A percentile compares a stretch with the other conserved stretches of the same genome.
Evolutionary conservation across 2,888 invertebrate genomes (phyloP).

Genomic region (Apamea monoglypha): DNA sequence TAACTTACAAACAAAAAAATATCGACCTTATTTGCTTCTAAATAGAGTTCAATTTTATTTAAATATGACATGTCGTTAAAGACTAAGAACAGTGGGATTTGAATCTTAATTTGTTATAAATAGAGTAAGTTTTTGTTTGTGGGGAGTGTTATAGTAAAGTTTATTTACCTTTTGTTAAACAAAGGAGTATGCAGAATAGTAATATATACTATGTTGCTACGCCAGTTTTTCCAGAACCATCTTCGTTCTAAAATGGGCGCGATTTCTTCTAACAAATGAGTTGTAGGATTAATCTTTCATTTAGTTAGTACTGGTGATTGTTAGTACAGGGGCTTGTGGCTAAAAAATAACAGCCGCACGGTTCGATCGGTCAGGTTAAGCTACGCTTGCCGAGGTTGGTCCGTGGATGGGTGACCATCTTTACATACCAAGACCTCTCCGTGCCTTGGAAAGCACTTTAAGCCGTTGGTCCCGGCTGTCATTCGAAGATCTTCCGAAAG

Average conservation of each 20-base stretch:
- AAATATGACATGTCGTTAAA: neutral
- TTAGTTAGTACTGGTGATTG: neutral
- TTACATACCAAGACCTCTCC: too few relatives aligned
- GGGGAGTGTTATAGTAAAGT: conserved; percentile 23
- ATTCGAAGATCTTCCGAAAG: too few relatives aligned
- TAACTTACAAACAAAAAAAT: neutral
- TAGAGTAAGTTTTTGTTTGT: conserved; percentile 13
- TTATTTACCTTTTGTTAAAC: conserved; percentile 54
- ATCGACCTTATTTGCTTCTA: rapidly evolving
- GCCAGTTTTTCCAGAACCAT: neutral
- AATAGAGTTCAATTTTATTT: neutral
- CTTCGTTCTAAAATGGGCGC: neutral
- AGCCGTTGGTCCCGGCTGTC: too few relatives aligned
- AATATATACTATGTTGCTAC: conserved; percentile 23
- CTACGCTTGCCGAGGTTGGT: too few relatives aligned
- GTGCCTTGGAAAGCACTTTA: too few relatives aligned
- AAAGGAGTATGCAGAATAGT: conserved; percentile 23
- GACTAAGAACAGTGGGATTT: neutral
- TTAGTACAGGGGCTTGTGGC: too few relatives aligned
- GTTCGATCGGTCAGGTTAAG: too few relatives aligned
- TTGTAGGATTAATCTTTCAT: neutral
- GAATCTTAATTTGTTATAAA: rapidly evolving
- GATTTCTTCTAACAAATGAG: conserved; percentile 6
- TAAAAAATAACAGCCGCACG: too few relatives aligned
- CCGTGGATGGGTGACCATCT: too few relatives aligned